Base-by-base conservation (phyloP, 2,113 vertebrate genomes). In the Oreochromis aureus region DNA sequence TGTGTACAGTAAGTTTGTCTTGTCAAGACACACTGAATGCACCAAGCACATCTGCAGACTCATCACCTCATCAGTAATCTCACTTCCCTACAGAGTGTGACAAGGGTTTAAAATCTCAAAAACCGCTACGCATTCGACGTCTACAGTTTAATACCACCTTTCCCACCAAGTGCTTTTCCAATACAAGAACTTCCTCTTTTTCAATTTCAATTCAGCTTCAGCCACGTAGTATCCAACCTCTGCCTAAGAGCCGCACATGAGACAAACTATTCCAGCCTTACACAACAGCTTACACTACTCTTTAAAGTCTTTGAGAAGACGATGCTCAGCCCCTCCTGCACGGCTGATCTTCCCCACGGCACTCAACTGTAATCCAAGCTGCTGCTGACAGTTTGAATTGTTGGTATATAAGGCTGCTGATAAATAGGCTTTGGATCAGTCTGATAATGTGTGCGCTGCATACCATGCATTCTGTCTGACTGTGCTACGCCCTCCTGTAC, bases 111-210 rank as follows among this genome's bases (percentile, higher is more conserved):
- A 30, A 7, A 51, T 18, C 44, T 76, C 44, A 51, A 30, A 48
- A 16, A 7, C 6, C 0, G 4, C 8, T 30, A 19, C 10, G 4
- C 44, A 19, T 5, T 51, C 6, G 6, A 19, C 6, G 4, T 76
- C 16, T 32, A 24, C 66, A 44, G n/a, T 44, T 71, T 24, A 1
- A 71, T 44, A 44, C 13, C 39, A 44, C 3, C 15, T 61, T 86
- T 86, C 53, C 85, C 46, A 56, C 5, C 1, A 58, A 51, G 82
- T 1, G 4, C 6, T 73, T 66, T 86, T 84, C 24, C 81, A 18
- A 54, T 39, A 15, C 11, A 44, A 19, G 24, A 13, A 5, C 80
- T 93, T 93, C 87, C 41, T 84, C 83, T 86, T 85, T 82, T 76
- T 51, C 19, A 2, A 9, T 94, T 93, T 89, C 84, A 11, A 24